Base-by-base conservation (phyloP, 2,113 vertebrate genomes). In the Thalassoma bifasciatum region DNA sequence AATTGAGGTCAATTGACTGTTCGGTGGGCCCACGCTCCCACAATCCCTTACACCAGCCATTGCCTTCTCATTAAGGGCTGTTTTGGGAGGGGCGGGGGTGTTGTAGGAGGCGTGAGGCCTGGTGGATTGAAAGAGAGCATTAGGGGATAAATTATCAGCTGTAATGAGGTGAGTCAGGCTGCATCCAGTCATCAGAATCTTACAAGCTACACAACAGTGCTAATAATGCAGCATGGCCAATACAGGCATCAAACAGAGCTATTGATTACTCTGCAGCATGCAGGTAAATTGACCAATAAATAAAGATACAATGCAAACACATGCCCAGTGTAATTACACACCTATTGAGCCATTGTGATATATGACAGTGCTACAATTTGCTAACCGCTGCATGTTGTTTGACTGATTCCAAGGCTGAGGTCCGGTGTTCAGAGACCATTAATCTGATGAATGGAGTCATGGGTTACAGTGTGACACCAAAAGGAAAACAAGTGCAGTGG, bases 1-100 rank as follows among this genome's bases (percentile, higher is more conserved):
- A 92, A 90, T 89, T 82, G 82, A 91, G 88, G 90, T 93, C 90
- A 93, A 92, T 91, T 88, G 90, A 91, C 85, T 90, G 75, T 65
- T 85, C 10, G 46, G 83, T 8, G 17, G 47, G 69, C 76, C 72
- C 84, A 86, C 80, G 59, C 71, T 79, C 86, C 63, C 54, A 60
- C 88, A 57, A 74, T 72, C 74, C 85, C 40, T 85, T 61, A 79
- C 60, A 58, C 51, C 67, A 60, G 60, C 75, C 70, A 49, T 61
- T 66, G 80, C 68, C 73, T 82, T 72, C 81, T 87, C 86, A 88
- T 91, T 90, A 88, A 79, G 10, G 26, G 8, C 51, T 69, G 54
- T 76, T 83, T 74, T 50, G 42, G 37, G 36, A 26, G 37, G 44
- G 36, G 37, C 7, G 12, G 13, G 10, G 12, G 17, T 9, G 52